phyloP scores from a whole-genome alignment of 2,113 vertebrate genomes.

The Gnathonemus longibarbis region DNA sequence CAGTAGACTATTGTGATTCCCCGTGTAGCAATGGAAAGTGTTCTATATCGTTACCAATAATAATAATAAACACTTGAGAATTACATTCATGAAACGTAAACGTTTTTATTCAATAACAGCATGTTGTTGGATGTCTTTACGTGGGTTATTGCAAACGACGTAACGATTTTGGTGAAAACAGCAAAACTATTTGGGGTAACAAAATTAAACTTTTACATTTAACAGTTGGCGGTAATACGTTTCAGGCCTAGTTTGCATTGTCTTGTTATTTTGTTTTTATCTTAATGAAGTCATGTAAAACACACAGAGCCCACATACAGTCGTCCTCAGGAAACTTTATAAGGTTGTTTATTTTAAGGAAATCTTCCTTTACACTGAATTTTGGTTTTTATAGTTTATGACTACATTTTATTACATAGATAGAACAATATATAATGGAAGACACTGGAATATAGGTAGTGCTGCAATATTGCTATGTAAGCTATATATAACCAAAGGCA shows the following conservation, averaged over 20 bases:
- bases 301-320: background rate
- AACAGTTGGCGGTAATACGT: background rate
- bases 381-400: background rate
- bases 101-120: background rate
- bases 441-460: background rate
- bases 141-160: background rate
- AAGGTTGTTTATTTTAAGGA: background rate
- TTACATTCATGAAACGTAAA: background rate
- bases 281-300: background rate
- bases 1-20: background rate
- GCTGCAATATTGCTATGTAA: background rate
- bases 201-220: background rate
- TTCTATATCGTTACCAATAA: background rate
- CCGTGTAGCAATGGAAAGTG: background rate
- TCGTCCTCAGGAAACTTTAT: background rate
- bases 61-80: background rate
- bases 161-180: background rate
- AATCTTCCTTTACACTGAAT: background rate
- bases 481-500: background rate
- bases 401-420: background rate
- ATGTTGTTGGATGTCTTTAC: background rate
- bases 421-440: background rate
- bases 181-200: background rate
- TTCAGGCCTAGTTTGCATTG: background rate
- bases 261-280: background rate